Conservation (phyloP, 2,797 vertebrate genomes). For the Eidolon dupreanum region DNA sequence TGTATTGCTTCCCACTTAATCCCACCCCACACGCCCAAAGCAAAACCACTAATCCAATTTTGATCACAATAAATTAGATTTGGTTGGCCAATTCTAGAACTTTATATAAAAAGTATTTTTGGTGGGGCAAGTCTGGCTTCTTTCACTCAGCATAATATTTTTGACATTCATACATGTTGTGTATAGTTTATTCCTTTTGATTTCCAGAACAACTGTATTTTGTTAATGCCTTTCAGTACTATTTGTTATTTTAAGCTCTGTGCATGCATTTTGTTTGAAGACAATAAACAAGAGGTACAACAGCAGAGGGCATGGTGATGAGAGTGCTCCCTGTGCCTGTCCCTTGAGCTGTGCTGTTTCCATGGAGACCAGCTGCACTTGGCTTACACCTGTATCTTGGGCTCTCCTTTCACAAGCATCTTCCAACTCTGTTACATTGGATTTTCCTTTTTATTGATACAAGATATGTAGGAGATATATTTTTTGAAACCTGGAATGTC, state of each 20-base stretch:
- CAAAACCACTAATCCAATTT: background rate
- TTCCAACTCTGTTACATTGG: background rate
- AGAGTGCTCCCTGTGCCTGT: background rate
- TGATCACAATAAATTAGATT: background rate
- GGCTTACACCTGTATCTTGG: background rate
- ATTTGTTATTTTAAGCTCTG: background rate
- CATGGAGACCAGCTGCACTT: too few relatives aligned
- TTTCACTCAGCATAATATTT: background rate
- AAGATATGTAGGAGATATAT: background rate
- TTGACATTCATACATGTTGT: background rate
- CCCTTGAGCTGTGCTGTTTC: background rate
- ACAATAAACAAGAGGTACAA: background rate
- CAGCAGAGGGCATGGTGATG: background rate
- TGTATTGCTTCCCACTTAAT: background rate
- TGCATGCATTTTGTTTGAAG: background rate
- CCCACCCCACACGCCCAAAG: background rate
- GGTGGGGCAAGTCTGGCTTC: background rate
- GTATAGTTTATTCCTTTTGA: background rate
- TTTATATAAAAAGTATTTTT: background rate
- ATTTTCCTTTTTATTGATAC: background rate
- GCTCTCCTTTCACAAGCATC: background rate
- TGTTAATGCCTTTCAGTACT: background rate
- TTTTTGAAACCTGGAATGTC: background rate
- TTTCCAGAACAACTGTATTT: background rate
- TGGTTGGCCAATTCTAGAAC: constrained; percentile 1